Conservation (phyloP, 1,140 invertebrate genomes). For the Ericerus pela region DNA sequence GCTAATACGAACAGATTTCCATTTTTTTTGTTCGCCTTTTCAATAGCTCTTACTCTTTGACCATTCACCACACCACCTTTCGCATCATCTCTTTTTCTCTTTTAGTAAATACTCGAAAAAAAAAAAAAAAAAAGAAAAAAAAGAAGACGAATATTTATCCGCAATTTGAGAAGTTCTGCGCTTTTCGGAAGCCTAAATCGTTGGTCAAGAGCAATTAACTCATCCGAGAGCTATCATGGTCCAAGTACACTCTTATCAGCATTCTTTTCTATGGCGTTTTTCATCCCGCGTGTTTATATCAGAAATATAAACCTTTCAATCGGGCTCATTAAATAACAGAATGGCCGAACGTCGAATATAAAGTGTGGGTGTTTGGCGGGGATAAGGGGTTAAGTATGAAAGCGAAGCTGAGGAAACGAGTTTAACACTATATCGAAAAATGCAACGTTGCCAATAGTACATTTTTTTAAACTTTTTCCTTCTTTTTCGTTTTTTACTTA, state of each 20-base stretch:
- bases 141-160: too few relatives aligned
- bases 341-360: not conserved
- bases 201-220: constrained; percentile 11
- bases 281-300: constrained; percentile 11
- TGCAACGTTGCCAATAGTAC: constrained; percentile 3
- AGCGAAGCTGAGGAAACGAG: not conserved
- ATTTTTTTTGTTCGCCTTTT: too few relatives aligned
- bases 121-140: too few relatives aligned
- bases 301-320: constrained; percentile 12
- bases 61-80: too few relatives aligned
- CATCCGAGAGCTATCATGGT: constrained; percentile 10
- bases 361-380: not conserved
- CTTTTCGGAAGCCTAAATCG: constrained; percentile 5
- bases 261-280: constrained; percentile 10
- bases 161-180: constrained; percentile 5
- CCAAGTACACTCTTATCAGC: constrained; percentile 9
- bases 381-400: not conserved
- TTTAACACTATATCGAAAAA: constrained; percentile 6
- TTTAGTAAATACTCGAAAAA: too few relatives aligned
- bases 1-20: too few relatives aligned
- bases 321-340: constrained; percentile 7
- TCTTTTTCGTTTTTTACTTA: too few relatives aligned
- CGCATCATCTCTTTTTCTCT: too few relatives aligned
- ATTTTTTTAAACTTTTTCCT: too few relatives aligned
- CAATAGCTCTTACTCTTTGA: too few relatives aligned